phyloP scores from a whole-genome alignment of 2,888 invertebrate species.

The Aquatica leii region DNA sequence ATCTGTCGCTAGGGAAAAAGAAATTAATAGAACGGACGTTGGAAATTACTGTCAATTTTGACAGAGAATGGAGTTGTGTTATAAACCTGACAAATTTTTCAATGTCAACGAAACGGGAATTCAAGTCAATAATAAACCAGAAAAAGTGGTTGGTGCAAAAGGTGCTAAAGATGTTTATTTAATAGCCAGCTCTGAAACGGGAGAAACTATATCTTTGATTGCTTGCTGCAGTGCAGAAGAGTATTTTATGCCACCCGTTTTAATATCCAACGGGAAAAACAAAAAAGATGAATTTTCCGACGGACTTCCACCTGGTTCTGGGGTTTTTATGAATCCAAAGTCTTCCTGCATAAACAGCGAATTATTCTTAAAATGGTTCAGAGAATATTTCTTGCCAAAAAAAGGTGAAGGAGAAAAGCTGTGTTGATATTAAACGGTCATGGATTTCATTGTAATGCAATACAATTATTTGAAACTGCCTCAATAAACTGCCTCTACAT shows the following conservation, averaged over 20 bases:
- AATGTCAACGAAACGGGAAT: too few relatives aligned
- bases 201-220: constrained; percentile 48
- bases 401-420: constrained; percentile 3
- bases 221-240: constrained; percentile 51
- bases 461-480: too few relatives aligned
- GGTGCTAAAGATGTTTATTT: constrained; percentile 40
- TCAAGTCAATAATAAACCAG: too few relatives aligned
- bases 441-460: constrained; percentile 8
- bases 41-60: too few relatives aligned
- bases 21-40: too few relatives aligned
- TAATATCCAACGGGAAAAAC: constrained; percentile 42
- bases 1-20: too few relatives aligned
- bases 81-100: too few relatives aligned
- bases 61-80: too few relatives aligned
- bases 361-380: constrained; percentile 16
- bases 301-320: constrained; percentile 18
- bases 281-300: constrained; percentile 14
- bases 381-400: constrained; percentile 15
- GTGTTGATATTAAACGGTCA: constrained; percentile 13
- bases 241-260: too few relatives aligned
- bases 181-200: constrained; percentile 43
- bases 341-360: constrained; percentile 17
- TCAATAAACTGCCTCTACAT: too few relatives aligned
- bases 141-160: constrained; percentile 48
- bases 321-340: constrained; percentile 12